phyloP scores from a whole-genome alignment of 2,797 vertebrate species.

The Clamator glandarius region DNA sequence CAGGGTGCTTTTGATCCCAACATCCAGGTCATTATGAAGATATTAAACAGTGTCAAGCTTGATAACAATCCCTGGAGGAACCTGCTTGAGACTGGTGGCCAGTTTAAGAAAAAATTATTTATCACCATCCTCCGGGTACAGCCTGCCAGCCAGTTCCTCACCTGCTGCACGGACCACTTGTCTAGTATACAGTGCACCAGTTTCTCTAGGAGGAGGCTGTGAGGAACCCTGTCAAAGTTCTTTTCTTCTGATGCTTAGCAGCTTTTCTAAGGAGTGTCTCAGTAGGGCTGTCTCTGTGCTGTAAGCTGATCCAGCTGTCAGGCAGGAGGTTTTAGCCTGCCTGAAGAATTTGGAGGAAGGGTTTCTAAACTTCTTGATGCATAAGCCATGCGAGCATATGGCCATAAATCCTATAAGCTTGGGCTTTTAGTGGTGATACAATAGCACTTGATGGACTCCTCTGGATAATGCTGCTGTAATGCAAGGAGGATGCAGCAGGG shows the following conservation, averaged over 20 bases:
- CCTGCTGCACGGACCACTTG: too few relatives aligned
- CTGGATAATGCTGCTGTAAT: not conserved
- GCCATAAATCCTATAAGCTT: constrained; percentile 11
- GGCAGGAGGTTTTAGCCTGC: not conserved
- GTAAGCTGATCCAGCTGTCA: not conserved
- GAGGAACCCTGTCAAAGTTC: too few relatives aligned
- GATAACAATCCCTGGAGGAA: too few relatives aligned
- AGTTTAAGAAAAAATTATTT: too few relatives aligned
- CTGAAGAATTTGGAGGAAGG: constrained; percentile 26
- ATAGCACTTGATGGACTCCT: not conserved
- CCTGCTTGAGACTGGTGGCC: too few relatives aligned
- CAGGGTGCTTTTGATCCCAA: too few relatives aligned
- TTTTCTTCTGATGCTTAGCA: not conserved
- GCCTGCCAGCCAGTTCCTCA: too few relatives aligned
- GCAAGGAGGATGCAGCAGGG: not conserved
- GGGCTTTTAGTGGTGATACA: not conserved
- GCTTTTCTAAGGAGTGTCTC: not conserved
- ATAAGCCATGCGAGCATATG: not conserved
- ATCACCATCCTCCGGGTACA: too few relatives aligned
- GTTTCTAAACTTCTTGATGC: not conserved
- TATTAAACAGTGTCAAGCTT: too few relatives aligned
- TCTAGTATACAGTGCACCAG: too few relatives aligned
- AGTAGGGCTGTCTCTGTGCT: not conserved
- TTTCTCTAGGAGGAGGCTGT: too few relatives aligned
- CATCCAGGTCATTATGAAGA: too few relatives aligned